Evolutionary conservation across 2,888 invertebrate genomes (phyloP).

Genomic region (Carpatolechia fugitivella): DNA sequence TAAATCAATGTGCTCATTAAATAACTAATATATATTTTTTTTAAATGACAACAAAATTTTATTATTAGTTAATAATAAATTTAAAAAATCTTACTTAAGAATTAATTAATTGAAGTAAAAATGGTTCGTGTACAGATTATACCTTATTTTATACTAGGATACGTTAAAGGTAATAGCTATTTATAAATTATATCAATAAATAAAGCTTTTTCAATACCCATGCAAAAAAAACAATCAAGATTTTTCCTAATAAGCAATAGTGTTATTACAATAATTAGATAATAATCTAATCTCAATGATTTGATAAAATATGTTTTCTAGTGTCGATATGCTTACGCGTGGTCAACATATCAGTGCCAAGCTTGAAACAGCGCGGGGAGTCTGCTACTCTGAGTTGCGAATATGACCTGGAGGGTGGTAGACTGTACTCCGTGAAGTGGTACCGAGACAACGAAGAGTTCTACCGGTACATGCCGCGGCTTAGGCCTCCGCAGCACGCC

Average conservation of each 20-base stretch:
- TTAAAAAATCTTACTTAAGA: not conserved
- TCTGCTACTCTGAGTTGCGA: conserved; percentile 78
- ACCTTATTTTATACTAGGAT: conserved; percentile 43
- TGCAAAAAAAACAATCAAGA: no score
- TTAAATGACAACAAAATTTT: no score
- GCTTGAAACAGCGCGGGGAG: conserved; percentile 78
- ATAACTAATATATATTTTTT: not conserved
- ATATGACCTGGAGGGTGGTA: conserved; percentile 81
- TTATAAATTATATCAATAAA: no score
- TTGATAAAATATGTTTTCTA: no score
- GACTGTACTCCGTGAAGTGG: conserved; percentile 83
- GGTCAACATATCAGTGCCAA: conserved; percentile 77
- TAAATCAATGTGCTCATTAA: not conserved
- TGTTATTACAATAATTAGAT: no score
- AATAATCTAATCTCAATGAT: no score
- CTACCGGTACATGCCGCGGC: conserved; percentile 81
- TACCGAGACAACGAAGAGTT: conserved; percentile 83
- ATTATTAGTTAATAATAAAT: no score
- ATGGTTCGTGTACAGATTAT: conserved; percentile 43
- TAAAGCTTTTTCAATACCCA: no score
- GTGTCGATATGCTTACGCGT: conserved; percentile 51
- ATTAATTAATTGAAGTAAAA: conserved; percentile 25
- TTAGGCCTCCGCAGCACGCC: conserved; percentile 81
- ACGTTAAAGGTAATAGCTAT: conserved; percentile 52
- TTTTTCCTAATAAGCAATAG: no score